A percentile compares a stretch with the other conserved stretches of the same genome.
These are phyloP conservation scores for Cassiopea xamachana DNA, from an alignment of 30 jellyfish, hydroid and myxozoan genomes.

Conservation along the genomic window DNA sequence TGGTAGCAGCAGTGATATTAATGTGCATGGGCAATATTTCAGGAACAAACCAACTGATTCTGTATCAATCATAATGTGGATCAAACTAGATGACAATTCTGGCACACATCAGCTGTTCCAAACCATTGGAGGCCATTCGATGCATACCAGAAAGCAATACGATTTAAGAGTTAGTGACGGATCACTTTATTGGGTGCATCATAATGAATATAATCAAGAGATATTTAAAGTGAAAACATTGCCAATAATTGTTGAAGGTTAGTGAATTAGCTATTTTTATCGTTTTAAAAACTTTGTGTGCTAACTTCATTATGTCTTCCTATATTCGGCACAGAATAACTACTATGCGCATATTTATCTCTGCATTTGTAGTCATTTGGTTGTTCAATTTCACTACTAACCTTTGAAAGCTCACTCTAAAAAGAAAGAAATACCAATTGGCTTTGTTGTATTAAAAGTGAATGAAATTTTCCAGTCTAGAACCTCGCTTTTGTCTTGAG, in stretches of 20 bases:
- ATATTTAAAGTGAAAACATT: slow-evolving; percentile 84
- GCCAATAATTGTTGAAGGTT: slow-evolving; percentile 88
- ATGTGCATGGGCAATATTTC: slow-evolving; percentile 80
- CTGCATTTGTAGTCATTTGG: too few relatives aligned
- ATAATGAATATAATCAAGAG: slow-evolving; percentile 89
- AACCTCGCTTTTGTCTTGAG: too few relatives aligned
- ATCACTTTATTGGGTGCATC: slow-evolving; percentile 90
- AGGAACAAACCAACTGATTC: slow-evolving; percentile 95
- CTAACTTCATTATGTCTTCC: too few relatives aligned
- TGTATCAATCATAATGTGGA: slow-evolving; percentile 87
- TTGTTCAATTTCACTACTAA: too few relatives aligned
- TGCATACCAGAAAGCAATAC: slow-evolving; percentile 92
- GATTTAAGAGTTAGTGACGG: slow-evolving; percentile 91
- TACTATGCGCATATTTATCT: too few relatives aligned
- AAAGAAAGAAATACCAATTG: too few relatives aligned
- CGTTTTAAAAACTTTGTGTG: too few relatives aligned
- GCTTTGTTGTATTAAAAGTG: too few relatives aligned
- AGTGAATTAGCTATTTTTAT: not conserved
- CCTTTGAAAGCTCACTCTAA: too few relatives aligned
- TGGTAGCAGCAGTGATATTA: slow-evolving; percentile 55
- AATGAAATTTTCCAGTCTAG: too few relatives aligned
- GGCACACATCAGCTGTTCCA: slow-evolving; percentile 88
- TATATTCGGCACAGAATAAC: too few relatives aligned
- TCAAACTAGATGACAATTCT: slow-evolving; percentile 82
- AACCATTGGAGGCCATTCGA: slow-evolving; percentile 95